Percentiles rank a stretch among this genome's conserved stretches.
Evolutionary conservation across 2,797 vertebrate species (phyloP).

Genomic region (Lemur catta): DNA sequence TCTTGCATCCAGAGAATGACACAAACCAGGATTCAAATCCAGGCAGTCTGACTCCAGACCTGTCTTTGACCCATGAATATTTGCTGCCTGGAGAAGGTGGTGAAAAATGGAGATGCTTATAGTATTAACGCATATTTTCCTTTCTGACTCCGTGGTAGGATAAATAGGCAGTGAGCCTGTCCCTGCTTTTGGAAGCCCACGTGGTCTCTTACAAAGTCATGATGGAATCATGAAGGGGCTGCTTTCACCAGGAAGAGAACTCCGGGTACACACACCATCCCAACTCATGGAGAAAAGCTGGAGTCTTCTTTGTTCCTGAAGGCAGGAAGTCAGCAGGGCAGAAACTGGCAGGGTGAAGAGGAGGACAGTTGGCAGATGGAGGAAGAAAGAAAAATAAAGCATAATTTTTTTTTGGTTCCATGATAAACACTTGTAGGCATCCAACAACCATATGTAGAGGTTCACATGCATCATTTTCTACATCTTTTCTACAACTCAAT

Average conservation of each 20-base stretch:
- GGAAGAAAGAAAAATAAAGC: background rate
- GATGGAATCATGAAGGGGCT: background rate
- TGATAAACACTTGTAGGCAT: background rate
- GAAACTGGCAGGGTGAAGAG: too few species aligned
- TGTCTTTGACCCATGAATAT: too few species aligned
- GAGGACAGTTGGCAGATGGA: background rate
- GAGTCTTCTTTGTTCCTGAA: background rate
- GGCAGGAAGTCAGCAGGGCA: background rate
- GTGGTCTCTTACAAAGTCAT: background rate
- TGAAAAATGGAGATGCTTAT: accelerated
- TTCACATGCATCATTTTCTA: background rate
- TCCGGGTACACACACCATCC: background rate
- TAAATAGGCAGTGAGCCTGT: background rate
- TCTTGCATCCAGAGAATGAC: background rate
- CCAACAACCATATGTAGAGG: background rate
- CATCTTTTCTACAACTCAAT: background rate
- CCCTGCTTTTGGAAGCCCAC: background rate
- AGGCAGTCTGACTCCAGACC: background rate
- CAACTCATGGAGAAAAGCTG: background rate
- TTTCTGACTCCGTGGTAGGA: background rate
- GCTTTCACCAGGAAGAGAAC: too few species aligned
- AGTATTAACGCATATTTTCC: accelerated
- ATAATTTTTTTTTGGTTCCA: background rate
- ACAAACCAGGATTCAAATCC: background rate
- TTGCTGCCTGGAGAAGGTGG: background rate